Percentiles rank a stretch among this genome's conserved stretches.
Conservation (phyloP, 2,113 vertebrate species). For the Phalacrocorax aristotelis region DNA sequence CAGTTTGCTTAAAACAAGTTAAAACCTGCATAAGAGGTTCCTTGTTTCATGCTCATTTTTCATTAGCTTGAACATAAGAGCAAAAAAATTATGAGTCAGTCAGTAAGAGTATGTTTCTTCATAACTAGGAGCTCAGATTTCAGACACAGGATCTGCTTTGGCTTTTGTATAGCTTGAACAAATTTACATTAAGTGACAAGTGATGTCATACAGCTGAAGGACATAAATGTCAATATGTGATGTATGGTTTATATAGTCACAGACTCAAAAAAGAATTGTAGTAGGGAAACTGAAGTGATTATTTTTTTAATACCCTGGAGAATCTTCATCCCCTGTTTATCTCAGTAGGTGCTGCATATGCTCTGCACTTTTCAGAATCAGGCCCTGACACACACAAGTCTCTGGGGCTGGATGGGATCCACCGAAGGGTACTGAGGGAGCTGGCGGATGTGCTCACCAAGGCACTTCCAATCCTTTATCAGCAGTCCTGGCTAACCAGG, state of each 20-base stretch:
- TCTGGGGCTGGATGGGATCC: too few relatives aligned
- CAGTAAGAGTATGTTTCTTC: conserved; percentile 63
- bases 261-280: background rate
- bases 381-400: too few relatives aligned
- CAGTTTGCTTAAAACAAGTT: conserved; percentile 28
- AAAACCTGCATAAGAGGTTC: background rate
- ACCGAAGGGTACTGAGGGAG: too few relatives aligned
- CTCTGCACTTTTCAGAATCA: background rate
- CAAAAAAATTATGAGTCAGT: conserved; percentile 68
- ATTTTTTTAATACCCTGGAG: background rate
- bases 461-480: too few relatives aligned
- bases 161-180: conserved; percentile 62
- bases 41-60: conserved; percentile 71
- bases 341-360: background rate
- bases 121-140: conserved; percentile 71
- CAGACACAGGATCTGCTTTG: conserved; percentile 68
- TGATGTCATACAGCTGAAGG: conserved; percentile 47
- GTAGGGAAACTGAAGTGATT: background rate
- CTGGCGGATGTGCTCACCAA: too few relatives aligned
- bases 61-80: conserved; percentile 63
- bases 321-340: background rate
- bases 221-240: conserved; percentile 69
- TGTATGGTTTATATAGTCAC: conserved; percentile 9
- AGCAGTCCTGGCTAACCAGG: too few relatives aligned
- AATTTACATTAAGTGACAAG: conserved; percentile 72